Percentiles rank a stretch among this genome's conserved stretches.
Conservation (phyloP, 2,113 vertebrate species). For the Ariopsis seemanni region DNA sequence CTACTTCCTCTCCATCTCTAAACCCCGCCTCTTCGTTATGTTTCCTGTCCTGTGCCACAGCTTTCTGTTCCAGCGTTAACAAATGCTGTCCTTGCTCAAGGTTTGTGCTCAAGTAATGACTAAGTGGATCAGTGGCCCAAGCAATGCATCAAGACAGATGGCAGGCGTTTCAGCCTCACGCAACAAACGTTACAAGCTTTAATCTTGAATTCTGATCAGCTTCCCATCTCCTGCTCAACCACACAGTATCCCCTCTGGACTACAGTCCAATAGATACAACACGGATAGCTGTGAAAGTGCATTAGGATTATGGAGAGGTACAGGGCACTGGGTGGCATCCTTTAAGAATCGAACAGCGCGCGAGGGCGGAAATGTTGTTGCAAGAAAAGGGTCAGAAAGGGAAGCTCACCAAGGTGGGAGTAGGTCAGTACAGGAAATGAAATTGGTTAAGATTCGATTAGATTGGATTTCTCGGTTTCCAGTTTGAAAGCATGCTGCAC, state of each 20-base stretch:
- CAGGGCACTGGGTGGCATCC: constrained; percentile 15
- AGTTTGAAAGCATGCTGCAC: background rate
- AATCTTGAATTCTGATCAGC: constrained; percentile 40
- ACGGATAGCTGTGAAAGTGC: constrained; percentile 43
- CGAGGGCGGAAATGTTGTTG: background rate
- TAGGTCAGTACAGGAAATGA: constrained; percentile 12
- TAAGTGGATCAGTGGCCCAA: constrained; percentile 30
- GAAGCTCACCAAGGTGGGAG: background rate
- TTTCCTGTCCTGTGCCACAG: background rate
- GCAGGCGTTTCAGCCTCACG: constrained; percentile 14
- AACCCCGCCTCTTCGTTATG: background rate
- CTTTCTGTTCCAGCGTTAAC: constrained; percentile 21
- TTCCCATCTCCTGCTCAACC: constrained; percentile 24
- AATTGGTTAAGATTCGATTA: constrained; percentile 26
- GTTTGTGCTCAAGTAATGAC: constrained; percentile 22
- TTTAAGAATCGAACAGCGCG: constrained; percentile 26
- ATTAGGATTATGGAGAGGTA: constrained; percentile 45
- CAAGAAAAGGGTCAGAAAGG: constrained; percentile 11
- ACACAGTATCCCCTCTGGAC: constrained; percentile 2
- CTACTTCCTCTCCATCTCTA: background rate
- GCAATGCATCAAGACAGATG: constrained; percentile 27
- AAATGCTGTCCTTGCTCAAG: constrained; percentile 26
- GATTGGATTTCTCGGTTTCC: constrained; percentile 2
- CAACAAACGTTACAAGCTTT: constrained; percentile 10
- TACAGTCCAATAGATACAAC: constrained; percentile 17